phyloP scores from a whole-genome alignment of 2,888 invertebrate genomes.

The Amaurobius ferox region DNA sequence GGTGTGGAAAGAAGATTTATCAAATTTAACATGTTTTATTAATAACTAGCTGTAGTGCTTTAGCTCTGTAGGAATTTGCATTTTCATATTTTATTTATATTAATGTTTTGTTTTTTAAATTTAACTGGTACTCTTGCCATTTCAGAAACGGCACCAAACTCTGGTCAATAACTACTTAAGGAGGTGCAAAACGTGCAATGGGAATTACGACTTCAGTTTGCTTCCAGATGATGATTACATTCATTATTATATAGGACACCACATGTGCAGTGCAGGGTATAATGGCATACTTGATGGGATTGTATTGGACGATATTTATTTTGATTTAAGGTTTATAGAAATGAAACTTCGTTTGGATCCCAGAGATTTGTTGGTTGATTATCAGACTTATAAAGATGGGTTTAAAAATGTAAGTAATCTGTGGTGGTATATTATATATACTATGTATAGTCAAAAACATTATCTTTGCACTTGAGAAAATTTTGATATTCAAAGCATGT shows the following conservation, averaged over 20 bases:
- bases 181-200: conserved; percentile 8
- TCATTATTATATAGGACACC: conserved; percentile 85
- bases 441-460: no score
- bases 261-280: conserved; percentile 81
- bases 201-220: conserved; percentile 79
- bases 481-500: no score
- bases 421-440: no score
- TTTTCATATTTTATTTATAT: no score
- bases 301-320: conserved; percentile 81
- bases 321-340: conserved; percentile 84
- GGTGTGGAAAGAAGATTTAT: no score
- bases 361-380: conserved; percentile 84
- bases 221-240: conserved; percentile 86
- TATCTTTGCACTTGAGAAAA: no score
- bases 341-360: conserved; percentile 84
- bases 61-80: no score
- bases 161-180: conserved; percentile 81
- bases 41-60: no score
- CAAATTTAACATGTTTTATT: no score
- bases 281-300: conserved; percentile 80
- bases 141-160: conserved; percentile 80
- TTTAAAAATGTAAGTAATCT: conserved; percentile 79
- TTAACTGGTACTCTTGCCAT: no score
- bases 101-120: no score
- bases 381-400: conserved; percentile 82